Base-by-base conservation (phyloP, 2,113 vertebrate species). In the Tragelaphus buxtoni region DNA sequence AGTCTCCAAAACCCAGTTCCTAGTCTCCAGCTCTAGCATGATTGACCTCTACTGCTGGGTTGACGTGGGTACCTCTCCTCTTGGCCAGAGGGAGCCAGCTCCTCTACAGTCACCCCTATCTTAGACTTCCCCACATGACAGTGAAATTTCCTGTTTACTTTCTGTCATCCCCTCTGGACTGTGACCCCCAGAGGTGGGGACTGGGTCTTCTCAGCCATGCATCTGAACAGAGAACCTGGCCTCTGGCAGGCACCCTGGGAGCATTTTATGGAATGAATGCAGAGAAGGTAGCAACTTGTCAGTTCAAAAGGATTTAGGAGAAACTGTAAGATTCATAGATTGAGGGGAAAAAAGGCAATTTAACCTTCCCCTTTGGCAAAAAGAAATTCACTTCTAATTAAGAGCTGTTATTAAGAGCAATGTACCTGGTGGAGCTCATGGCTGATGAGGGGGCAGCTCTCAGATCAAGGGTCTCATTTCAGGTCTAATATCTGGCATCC, bases 311-410 rank as follows among this genome's bases (percentile, higher is more conserved):
- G 47, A 45, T 82, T 96, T 79, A 79, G 83, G 87, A 79, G 32
- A 95, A 92, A 49, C 51, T 45, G 32, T 39, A 86, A 92, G 83
- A 96, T 94, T 92, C 53, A 84, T 42, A 82, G 65, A 76, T 60
- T 84, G 58, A 94, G 84, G 0, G 51, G 51, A 76, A 69, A 69
- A 96, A 95, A 96, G 74, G 72, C 94, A 96, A 95, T 92, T 76
- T 94, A 90, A 92, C 76, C 16, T 93, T 10, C 35, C 87, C 80
- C 49, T 90, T 90, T 92, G 91, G 94, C 53, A 49, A 88, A 92
- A 95, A 96, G 69, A 95, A 92, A 30, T 74, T 84, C 28, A n/a
- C 51, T 63, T 79, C 69, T 63, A 49, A 51, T 80, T 85, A 90
- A 86, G 90, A 49, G 61, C 80, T 87, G 4, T 88, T 84, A 53